A percentile compares a stretch with the other conserved stretches of the same genome.
phyloP scores from a whole-genome alignment of 2,113 vertebrate species.

The Sander vitreus region DNA sequence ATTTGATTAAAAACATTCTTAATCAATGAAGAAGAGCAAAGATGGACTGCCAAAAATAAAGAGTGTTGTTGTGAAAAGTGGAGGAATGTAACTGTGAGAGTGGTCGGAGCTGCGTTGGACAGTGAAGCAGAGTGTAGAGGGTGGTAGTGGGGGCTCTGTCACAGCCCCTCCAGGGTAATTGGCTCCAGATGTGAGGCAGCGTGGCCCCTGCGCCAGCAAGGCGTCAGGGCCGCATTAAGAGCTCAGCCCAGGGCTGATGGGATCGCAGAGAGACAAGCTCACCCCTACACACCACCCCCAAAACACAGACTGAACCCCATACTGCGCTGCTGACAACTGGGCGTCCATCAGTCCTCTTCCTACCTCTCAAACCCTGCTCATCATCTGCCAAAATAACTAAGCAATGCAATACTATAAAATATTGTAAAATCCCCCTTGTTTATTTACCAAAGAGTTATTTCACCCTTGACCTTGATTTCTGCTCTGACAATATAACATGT shows the following conservation, averaged over 20 bases:
- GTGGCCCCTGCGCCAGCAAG: slow-evolving; percentile 83
- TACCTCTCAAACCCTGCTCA: slow-evolving; percentile 12
- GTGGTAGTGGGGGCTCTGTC: slow-evolving; percentile 62
- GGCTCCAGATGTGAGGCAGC: slow-evolving; percentile 83
- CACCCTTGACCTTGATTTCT: slow-evolving; percentile 39
- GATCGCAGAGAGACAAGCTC: slow-evolving; percentile 64
- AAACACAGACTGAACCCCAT: slow-evolving; percentile 50
- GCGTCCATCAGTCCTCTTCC: slow-evolving; percentile 26
- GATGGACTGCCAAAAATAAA: slow-evolving; percentile 27
- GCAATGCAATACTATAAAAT: slow-evolving; percentile 9
- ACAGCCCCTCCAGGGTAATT: slow-evolving; percentile 82
- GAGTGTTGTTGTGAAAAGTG: slow-evolving; percentile 49
- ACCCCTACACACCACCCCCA: slow-evolving; percentile 38
- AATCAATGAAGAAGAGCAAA: slow-evolving; percentile 6
- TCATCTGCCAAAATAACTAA: slow-evolving; percentile 48
- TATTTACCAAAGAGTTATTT: slow-evolving; percentile 46
- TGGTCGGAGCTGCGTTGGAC: slow-evolving; percentile 65
- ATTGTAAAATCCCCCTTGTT: slow-evolving; percentile 10
- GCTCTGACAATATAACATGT: not conserved
- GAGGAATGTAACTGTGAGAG: slow-evolving; percentile 70
- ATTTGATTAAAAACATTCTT: not conserved
- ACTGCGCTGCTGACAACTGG: slow-evolving; percentile 60
- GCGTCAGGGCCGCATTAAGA: slow-evolving; percentile 85
- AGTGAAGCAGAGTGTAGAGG: slow-evolving; percentile 38
- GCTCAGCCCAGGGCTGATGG: slow-evolving; percentile 79